These are phyloP conservation scores for Tricholaema leucomelas DNA, from an alignment of 2,113 vertebrate genomes.

Conservation along the genomic window DNA sequence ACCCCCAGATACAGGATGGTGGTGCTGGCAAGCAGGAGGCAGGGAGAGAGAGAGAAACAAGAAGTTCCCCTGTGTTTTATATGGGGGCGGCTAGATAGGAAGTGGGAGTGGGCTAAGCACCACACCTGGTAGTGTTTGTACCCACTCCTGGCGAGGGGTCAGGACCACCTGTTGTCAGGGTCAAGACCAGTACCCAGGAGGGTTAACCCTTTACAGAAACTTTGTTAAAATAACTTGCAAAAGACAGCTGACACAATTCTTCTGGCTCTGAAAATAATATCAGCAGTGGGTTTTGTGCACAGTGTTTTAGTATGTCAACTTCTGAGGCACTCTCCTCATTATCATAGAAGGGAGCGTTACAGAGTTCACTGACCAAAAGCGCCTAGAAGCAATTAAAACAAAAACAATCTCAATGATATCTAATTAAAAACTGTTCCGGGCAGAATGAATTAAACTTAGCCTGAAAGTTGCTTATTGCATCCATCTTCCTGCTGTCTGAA, in stretches of 20 bases:
- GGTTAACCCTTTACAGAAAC: too few species aligned
- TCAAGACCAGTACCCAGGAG: too few species aligned
- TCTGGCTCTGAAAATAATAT: slow-evolving; percentile 27
- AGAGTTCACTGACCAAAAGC: slow-evolving; percentile 71
- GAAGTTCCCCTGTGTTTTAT: too few species aligned
- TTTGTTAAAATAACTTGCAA: slow-evolving; percentile 36
- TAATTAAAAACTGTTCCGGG: slow-evolving; percentile 79
- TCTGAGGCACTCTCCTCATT: slow-evolving; percentile 57
- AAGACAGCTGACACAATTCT: slow-evolving; percentile 12
- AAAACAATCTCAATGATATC: slow-evolving; percentile 70
- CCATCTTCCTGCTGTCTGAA: slow-evolving; percentile 12
- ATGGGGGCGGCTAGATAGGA: too few species aligned
- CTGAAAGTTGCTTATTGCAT: slow-evolving; percentile 57
- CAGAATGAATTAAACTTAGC: slow-evolving; percentile 73
- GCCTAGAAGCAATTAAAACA: slow-evolving; percentile 73
- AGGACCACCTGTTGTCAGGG: too few species aligned
- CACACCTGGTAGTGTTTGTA: too few species aligned
- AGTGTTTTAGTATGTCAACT: slow-evolving; percentile 48
- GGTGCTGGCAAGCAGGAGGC: too few species aligned
- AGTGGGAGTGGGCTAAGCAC: too few species aligned
- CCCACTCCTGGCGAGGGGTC: too few species aligned
- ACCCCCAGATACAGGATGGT: too few species aligned
- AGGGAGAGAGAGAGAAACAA: too few species aligned
- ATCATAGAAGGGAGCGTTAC: slow-evolving; percentile 58
- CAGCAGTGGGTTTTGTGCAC: slow-evolving; percentile 33